A percentile compares a stretch with the other conserved stretches of the same genome.
These are phyloP conservation scores for Eulithis testata DNA, from an alignment of 2,888 invertebrate species.

Conservation along the genomic window DNA sequence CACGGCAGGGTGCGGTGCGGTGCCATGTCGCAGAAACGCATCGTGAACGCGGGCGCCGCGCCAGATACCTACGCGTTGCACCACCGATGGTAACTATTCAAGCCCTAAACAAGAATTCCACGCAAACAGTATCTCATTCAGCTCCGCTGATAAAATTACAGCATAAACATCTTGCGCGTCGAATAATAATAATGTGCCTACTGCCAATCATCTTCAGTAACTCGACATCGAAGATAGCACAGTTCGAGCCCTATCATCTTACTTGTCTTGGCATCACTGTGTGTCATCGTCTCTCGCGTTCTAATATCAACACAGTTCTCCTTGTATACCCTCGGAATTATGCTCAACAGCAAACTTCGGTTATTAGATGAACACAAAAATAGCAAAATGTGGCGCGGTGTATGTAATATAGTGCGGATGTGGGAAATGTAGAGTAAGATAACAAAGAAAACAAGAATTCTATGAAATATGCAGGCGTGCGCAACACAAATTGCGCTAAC, in stretches of 20 bases:
- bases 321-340: constrained; percentile 5
- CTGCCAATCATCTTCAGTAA: constrained; percentile 11
- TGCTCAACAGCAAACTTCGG: constrained; percentile 22
- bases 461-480: constrained; percentile 69
- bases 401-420: constrained; percentile 39
- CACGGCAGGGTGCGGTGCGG: constrained; percentile 38
- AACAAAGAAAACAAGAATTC: constrained; percentile 54
- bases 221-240: constrained; percentile 1
- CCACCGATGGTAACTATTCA: constrained; percentile 26
- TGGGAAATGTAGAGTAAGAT: constrained; percentile 54
- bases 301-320: constrained; percentile 14
- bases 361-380: constrained; percentile 30
- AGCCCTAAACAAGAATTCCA: constrained; percentile 2
- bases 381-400: constrained; percentile 23
- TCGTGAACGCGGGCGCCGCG: constrained; percentile 45
- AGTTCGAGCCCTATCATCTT: constrained; percentile 6
- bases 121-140: constrained; percentile 14
- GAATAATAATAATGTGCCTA: neutral
- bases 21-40: constrained; percentile 40
- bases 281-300: constrained; percentile 12
- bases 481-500: constrained; percentile 73
- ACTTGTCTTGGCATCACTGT: constrained; percentile 13
- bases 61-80: constrained; percentile 47
- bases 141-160: neutral
- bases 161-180: neutral